A percentile compares a stretch with the other conserved stretches of the same genome.
Conservation (phyloP, 2,113 vertebrate species). For the Prunella fulvescens region DNA sequence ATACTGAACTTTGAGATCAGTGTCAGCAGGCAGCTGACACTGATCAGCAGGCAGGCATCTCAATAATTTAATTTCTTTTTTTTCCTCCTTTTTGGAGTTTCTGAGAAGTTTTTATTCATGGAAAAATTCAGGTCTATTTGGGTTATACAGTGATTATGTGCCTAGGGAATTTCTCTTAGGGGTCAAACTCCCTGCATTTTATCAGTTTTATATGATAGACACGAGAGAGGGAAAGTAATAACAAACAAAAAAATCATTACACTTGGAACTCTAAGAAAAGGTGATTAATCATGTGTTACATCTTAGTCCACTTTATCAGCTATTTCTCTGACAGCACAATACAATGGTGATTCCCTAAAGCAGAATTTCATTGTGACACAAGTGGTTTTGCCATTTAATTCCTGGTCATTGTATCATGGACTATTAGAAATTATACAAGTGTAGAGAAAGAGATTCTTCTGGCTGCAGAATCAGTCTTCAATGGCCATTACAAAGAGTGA, state of each 20-base stretch:
- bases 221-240: neutral
- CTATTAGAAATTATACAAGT: neutral
- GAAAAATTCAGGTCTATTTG: neutral
- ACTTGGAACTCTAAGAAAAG: neutral
- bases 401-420: neutral
- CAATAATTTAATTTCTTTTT: neutral
- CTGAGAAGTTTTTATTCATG: neutral
- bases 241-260: neutral
- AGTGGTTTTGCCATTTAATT: neutral
- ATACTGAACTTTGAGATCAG: neutral
- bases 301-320: neutral
- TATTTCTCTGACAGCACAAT: neutral
- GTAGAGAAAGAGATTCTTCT: neutral
- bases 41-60: neutral
- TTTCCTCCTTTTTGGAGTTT: neutral
- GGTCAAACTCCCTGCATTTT: neutral
- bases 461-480: neutral
- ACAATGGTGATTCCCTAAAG: neutral
- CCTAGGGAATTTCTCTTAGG: neutral
- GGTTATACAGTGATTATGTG: neutral
- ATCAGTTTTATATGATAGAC: neutral
- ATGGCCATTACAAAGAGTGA: neutral
- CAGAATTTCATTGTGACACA: neutral
- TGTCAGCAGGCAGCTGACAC: neutral
- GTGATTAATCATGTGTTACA: neutral